Conservation (phyloP, 30 jellyfish, hydroid and myxozoan species). For the Chironex yamaguchii region DNA sequence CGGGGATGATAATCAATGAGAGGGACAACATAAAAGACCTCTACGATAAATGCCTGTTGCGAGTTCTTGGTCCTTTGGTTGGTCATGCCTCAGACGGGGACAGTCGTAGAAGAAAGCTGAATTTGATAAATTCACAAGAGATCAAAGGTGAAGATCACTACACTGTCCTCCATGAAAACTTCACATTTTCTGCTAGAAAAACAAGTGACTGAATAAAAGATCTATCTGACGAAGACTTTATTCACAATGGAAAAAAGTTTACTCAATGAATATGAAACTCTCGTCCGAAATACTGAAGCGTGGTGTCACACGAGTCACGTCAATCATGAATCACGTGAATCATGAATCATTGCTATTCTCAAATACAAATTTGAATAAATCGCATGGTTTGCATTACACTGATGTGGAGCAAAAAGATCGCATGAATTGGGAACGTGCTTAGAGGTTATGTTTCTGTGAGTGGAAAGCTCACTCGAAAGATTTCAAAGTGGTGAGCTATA, state of each 20-base stretch:
- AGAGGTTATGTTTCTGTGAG: conserved; percentile 38
- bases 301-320: no score
- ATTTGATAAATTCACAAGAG: background rate
- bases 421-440: conserved; percentile 47
- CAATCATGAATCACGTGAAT: conserved; percentile 20
- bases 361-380: background rate
- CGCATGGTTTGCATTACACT: conserved; percentile 41
- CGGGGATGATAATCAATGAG: background rate
- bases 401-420: conserved; percentile 39
- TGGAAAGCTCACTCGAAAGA: conserved; percentile 10
- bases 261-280: conserved; percentile 13
- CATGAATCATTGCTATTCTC: conserved; percentile 13
- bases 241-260: conserved; percentile 43
- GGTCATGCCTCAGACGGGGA: conserved; percentile 78
- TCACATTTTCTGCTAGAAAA: conserved; percentile 8
- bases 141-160: conserved; percentile 16
- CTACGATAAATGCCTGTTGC: conserved; percentile 29
- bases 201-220: background rate
- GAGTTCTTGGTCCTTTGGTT: conserved; percentile 58
- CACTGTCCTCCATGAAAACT: conserved; percentile 39
- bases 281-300: conserved; percentile 19
- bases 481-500: conserved; percentile 6
- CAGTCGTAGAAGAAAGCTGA: conserved; percentile 33
- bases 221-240: conserved; percentile 44
- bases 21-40: conserved; percentile 14